Base-by-base conservation (phyloP, 2,113 vertebrate species). In the Trochalopteron elliotii region DNA sequence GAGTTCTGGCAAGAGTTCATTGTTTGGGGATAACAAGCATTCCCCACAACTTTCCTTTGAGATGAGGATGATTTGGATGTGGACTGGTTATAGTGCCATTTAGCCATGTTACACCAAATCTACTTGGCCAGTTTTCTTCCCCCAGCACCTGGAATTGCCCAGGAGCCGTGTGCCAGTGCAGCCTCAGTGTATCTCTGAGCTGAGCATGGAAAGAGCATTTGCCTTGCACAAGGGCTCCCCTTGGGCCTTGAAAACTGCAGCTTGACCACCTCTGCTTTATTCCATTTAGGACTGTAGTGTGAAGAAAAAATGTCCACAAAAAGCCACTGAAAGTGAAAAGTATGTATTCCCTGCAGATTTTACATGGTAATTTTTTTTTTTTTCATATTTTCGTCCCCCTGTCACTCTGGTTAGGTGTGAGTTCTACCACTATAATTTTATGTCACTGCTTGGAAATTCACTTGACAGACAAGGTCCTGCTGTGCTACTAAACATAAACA, bases 391-490 rank as follows among this genome's bases (percentile, higher is more conserved):
- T 53, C 14, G 13, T 33, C 12, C 9, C 1, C 3, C 15, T 11
- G 3, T 13, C 16, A 31, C 40, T 65, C 72, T 47, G 23, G 22
- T 42, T 50, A 42, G 18, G 12, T 45, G 42, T 17, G 30, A 74
- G 24, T 37, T 71, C 22, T 64, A 31, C n/a, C 33, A 71, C 13
- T 45, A 40, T 10, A 85, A 28, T 55, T 74, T 57, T 53, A 63
- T 19, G 30, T 11, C 44, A 47, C 45, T 68, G 28, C 63, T 93
- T 86, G 79, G 68, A 89, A 90, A 68, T 44, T 21, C 71, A 78
- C 56, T 71, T 90, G 82, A 96, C 44, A 80, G 85, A 94, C 94
- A 95, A 90, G 83, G 64, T 92, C 79, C 90, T 90, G 75, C 90
- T 94, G 87, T 55, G 27, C 61, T 92, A 28, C 68, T 81, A 90